These are phyloP conservation scores for Spisula solida DNA, from an alignment of 2,888 invertebrate genomes.

Conservation along the genomic window DNA sequence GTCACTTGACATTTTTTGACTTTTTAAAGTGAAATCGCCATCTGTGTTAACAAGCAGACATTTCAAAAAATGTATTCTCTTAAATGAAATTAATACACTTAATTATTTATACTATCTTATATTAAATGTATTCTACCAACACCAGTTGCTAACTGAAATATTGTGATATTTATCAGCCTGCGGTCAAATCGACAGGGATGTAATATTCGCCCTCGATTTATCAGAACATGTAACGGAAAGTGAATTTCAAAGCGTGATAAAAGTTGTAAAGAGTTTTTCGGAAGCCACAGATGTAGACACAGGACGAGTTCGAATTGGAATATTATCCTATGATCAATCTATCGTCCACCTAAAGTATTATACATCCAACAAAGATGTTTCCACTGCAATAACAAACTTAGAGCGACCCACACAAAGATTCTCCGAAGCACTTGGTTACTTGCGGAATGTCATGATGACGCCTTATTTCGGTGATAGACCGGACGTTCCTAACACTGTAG, in stretches of 20 bases:
- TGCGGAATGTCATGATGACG: slow-evolving; percentile 78
- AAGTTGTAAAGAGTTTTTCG: slow-evolving; percentile 75
- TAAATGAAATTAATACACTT: neutral
- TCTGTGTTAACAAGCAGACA: too few species aligned
- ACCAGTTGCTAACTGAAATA: neutral
- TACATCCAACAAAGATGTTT: slow-evolving; percentile 70
- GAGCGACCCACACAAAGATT: slow-evolving; percentile 78
- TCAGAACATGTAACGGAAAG: slow-evolving; percentile 79
- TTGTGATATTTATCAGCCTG: slow-evolving; percentile 66
- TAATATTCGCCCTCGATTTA: slow-evolving; percentile 82
- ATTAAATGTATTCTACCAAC: neutral
- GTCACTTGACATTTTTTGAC: too few species aligned
- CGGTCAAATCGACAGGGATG: slow-evolving; percentile 72
- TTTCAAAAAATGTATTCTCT: neutral
- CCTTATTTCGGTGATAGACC: slow-evolving; percentile 77
- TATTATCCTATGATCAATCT: slow-evolving; percentile 78
- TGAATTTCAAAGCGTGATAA: slow-evolving; percentile 77
- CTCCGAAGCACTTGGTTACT: slow-evolving; percentile 77
- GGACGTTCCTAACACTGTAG: slow-evolving; percentile 76
- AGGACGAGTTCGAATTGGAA: slow-evolving; percentile 80
- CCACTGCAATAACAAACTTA: slow-evolving; percentile 76
- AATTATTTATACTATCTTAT: neutral
- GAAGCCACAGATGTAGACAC: slow-evolving; percentile 76
- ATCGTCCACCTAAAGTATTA: slow-evolving; percentile 79
- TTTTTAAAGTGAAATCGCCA: too few species aligned